A percentile compares a stretch with the other conserved stretches of the same genome.
Conservation (phyloP, 2,888 invertebrate species). For the Leucophenga maculata region DNA sequence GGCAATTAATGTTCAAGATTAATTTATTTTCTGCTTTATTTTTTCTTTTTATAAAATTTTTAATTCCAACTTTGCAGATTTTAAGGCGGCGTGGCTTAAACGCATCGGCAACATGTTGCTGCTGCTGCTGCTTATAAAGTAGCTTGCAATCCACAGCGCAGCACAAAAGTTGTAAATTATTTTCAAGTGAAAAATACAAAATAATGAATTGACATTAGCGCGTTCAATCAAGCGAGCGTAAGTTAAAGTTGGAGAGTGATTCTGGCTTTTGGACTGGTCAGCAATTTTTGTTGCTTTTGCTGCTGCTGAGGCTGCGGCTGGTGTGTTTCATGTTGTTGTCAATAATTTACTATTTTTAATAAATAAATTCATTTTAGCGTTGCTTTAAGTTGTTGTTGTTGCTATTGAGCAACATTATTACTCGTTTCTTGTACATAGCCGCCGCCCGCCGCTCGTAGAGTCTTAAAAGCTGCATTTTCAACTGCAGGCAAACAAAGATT, state of each 20-base stretch:
- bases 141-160: background rate
- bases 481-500: conserved; percentile 46
- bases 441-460: background rate
- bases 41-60: background rate
- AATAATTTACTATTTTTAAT: conserved; percentile 56
- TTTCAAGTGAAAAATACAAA: conserved; percentile 10
- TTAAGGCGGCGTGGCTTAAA: background rate
- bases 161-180: background rate
- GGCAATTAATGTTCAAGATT: too few species aligned
- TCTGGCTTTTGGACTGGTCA: background rate
- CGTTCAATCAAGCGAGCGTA: conserved; percentile 10
- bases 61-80: background rate
- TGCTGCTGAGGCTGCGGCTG: conserved; percentile 29
- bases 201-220: conserved; percentile 26
- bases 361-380: conserved; percentile 58
- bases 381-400: conserved; percentile 35
- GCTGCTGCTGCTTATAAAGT: conserved; percentile 5
- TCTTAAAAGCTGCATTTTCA: background rate
- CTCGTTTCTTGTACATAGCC: background rate
- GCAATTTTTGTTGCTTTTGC: conserved; percentile 7
- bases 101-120: conserved; percentile 18
- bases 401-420: conserved; percentile 7
- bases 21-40: too few species aligned
- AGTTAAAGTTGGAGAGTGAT: too few species aligned
- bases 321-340: conserved; percentile 50